phyloP scores from a whole-genome alignment of 2,888 invertebrate species.

The Apodemia zela region DNA sequence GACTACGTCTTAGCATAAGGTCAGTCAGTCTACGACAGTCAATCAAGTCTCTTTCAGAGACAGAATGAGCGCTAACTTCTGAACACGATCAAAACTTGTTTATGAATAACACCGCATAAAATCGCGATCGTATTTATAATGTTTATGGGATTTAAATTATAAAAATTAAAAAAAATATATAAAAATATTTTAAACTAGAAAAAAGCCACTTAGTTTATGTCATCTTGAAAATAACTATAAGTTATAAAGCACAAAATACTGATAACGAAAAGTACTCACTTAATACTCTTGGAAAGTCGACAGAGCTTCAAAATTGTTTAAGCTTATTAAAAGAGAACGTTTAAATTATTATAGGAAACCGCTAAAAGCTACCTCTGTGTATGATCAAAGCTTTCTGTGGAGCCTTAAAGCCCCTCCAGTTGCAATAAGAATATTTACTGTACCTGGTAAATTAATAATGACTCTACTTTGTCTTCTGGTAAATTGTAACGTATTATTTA shows the following conservation, averaged over 20 bases:
- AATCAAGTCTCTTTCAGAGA: too few relatives aligned
- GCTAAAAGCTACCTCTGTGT: slow-evolving; percentile 31
- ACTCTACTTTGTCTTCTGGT: background rate
- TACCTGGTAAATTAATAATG: slow-evolving; percentile 6
- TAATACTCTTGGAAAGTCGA: slow-evolving; percentile 17
- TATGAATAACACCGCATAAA: too few relatives aligned
- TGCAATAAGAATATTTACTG: slow-evolving; percentile 4
- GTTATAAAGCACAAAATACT: background rate
- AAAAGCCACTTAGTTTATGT: too few relatives aligned
- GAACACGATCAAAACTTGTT: too few relatives aligned
- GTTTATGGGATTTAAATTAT: too few relatives aligned
- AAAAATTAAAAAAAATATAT: too few relatives aligned
- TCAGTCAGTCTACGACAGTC: too few relatives aligned
- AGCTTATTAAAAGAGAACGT: slow-evolving; percentile 43
- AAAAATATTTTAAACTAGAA: too few relatives aligned
- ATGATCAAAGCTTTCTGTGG: slow-evolving; percentile 19
- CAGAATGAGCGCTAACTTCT: too few relatives aligned
- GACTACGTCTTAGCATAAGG: too few relatives aligned
- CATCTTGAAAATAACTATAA: background rate
- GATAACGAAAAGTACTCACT: background rate
- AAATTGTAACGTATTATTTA: background rate
- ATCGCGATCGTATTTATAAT: too few relatives aligned
- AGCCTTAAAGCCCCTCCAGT: slow-evolving; percentile 1
- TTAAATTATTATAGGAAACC: slow-evolving; percentile 26
- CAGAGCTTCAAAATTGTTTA: slow-evolving; percentile 31